These are phyloP conservation scores for Pogonophryne albipinna DNA, from an alignment of 2,797 vertebrate species.

Conservation along the genomic window DNA sequence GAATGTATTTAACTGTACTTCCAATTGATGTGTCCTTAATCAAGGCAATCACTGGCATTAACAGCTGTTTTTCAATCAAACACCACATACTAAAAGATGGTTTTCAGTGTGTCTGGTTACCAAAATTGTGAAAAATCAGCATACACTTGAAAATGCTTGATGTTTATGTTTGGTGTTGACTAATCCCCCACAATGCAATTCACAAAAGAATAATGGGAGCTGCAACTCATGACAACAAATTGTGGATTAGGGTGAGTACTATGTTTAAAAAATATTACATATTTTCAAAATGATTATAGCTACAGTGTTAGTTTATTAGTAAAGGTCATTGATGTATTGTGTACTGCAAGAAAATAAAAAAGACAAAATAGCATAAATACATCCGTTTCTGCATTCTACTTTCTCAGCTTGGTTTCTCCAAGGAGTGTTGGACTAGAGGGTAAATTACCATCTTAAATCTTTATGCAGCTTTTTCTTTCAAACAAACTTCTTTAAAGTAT, in stretches of 20 bases:
- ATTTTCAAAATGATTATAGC: neutral
- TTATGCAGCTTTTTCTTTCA: neutral
- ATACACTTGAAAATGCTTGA: neutral
- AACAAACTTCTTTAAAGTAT: conserved; percentile 6
- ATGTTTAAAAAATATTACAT: neutral
- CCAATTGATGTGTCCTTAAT: conserved; percentile 9
- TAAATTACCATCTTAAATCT: neutral
- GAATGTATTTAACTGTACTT: neutral
- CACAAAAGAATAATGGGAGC: neutral
- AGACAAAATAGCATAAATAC: neutral
- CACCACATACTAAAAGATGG: neutral
- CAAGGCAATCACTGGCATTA: conserved; percentile 4
- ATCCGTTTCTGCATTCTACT: conserved; percentile 2
- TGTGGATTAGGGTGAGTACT: neutral
- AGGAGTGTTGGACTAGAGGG: neutral
- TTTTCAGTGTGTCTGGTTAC: neutral
- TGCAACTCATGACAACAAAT: conserved; percentile 7
- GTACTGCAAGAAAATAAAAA: too few relatives aligned
- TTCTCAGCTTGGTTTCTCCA: too few relatives aligned
- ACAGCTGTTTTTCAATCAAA: conserved; percentile 11
- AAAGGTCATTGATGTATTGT: neutral
- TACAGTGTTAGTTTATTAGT: too few relatives aligned
- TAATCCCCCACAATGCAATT: neutral
- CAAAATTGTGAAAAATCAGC: conserved; percentile 11
- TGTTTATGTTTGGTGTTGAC: neutral